phyloP scores from a whole-genome alignment of 2,797 vertebrate species.

The Gymnocypris eckloni region DNA sequence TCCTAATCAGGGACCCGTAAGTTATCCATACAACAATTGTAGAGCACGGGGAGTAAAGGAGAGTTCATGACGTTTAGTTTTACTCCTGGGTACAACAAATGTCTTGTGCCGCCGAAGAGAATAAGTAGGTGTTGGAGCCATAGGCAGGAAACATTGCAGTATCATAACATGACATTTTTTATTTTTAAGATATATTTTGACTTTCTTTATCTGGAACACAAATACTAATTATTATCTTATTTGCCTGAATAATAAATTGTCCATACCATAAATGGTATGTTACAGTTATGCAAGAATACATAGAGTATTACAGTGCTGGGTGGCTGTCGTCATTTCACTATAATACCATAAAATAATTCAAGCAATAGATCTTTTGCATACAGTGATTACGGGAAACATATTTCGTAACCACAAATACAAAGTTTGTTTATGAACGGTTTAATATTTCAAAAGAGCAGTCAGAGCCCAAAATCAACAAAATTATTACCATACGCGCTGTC shows the following conservation, averaged over 20 bases:
- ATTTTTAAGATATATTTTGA: too few relatives aligned
- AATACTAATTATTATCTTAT: background rate
- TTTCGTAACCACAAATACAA: background rate
- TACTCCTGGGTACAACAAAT: too few relatives aligned
- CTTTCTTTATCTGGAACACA: too few relatives aligned
- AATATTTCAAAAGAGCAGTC: conserved; percentile 42
- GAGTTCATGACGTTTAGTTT: too few relatives aligned
- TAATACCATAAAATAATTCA: conserved; percentile 5
- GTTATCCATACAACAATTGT: too few relatives aligned
- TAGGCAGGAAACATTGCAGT: too few relatives aligned
- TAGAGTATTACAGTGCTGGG: background rate
- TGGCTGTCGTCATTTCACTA: background rate
- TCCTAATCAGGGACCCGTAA: too few relatives aligned
- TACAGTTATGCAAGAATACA: background rate
- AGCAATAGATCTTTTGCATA: conserved; percentile 23
- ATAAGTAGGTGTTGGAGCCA: too few relatives aligned
- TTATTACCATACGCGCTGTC: conserved; percentile 38
- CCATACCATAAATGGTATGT: background rate
- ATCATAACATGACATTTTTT: too few relatives aligned
- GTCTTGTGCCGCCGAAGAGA: too few relatives aligned
- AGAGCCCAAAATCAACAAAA: conserved; percentile 33
- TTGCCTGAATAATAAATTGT: background rate
- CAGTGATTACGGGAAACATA: conserved; percentile 32
- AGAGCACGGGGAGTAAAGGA: too few relatives aligned
- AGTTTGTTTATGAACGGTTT: conserved; percentile 32